Percentiles rank a stretch among this genome's conserved stretches.
These are phyloP conservation scores for Diglossa cyanea DNA, from an alignment of 2,797 vertebrate species.

Conservation along the genomic window DNA sequence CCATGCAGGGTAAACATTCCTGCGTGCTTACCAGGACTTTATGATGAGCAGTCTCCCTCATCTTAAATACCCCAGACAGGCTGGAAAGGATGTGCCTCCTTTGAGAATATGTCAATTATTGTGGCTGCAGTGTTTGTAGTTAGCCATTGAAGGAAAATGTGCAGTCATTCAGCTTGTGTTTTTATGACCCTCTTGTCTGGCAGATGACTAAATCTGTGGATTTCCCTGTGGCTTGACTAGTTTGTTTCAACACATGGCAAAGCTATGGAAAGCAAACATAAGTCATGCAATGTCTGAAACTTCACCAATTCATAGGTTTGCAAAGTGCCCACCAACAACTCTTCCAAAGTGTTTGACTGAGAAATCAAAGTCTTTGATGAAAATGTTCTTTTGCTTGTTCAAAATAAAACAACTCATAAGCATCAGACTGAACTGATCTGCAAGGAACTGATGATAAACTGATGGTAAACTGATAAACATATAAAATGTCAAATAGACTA, in stretches of 20 bases:
- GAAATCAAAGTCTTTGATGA: background rate
- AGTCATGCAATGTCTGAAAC: background rate
- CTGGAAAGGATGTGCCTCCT: background rate
- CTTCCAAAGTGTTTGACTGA: background rate
- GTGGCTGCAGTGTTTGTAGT: background rate
- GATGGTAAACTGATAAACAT: background rate
- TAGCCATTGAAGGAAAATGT: constrained; percentile 34
- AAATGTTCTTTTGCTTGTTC: background rate
- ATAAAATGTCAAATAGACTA: background rate
- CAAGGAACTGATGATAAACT: background rate
- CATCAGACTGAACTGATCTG: background rate
- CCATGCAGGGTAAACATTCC: background rate
- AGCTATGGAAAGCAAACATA: constrained; percentile 14
- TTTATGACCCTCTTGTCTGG: background rate
- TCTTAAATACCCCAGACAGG: background rate
- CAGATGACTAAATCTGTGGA: constrained; percentile 20
- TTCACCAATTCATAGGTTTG: background rate
- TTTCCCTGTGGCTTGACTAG: constrained; percentile 17
- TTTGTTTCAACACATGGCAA: constrained; percentile 21
- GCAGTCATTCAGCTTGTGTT: constrained; percentile 18
- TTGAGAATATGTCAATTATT: background rate
- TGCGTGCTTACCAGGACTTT: background rate
- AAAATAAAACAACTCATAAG: background rate
- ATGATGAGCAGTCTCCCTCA: background rate
- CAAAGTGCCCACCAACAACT: background rate